phyloP scores from a whole-genome alignment of 2,113 vertebrate genomes.

The Greenwoodochromis staneri region DNA sequence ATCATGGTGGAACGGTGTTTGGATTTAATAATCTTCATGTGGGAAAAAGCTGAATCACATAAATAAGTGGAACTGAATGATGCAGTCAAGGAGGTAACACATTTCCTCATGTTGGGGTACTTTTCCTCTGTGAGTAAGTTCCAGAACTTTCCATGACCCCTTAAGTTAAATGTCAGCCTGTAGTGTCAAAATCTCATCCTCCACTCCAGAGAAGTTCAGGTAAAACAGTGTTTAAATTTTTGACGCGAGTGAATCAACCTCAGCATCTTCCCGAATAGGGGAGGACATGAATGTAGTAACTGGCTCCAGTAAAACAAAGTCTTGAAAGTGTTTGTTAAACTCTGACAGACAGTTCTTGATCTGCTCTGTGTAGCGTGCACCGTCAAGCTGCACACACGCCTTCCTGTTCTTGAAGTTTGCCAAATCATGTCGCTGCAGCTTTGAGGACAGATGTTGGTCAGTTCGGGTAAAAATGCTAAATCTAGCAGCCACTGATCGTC shows the following conservation, averaged over 20 bases:
- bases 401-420: neutral
- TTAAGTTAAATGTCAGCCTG: neutral
- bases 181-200: neutral
- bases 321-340: neutral
- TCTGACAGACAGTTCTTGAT: neutral
- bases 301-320: neutral
- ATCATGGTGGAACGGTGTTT: neutral
- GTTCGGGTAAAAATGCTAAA: neutral
- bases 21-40: neutral
- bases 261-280: rapidly evolving
- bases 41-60: rapidly evolving
- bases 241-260: rapidly evolving
- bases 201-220: neutral
- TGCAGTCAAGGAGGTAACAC: neutral
- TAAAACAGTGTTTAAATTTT: neutral
- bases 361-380: neutral
- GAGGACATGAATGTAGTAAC: rapidly evolving
- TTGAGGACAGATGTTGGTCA: neutral
- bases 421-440: neutral
- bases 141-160: neutral
- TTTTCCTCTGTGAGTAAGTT: neutral
- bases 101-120: neutral
- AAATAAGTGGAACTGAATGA: neutral
- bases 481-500: neutral
- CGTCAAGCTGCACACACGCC: neutral